A percentile compares a stretch with the other conserved stretches of the same genome.
Conservation (phyloP, 2,888 invertebrate species). For the Frankliniella fusca region DNA sequence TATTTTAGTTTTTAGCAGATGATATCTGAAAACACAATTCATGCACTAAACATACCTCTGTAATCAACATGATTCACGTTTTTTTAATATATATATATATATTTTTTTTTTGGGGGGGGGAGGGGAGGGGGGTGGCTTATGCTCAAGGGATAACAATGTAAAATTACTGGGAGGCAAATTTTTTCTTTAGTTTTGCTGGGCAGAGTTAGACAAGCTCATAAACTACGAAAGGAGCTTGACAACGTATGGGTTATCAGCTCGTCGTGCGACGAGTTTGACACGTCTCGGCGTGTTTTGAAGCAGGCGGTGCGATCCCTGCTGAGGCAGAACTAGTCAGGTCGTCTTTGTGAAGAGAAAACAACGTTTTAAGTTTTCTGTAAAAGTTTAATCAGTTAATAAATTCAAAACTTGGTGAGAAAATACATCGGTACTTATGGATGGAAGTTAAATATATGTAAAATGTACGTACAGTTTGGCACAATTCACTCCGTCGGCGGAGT, state of each 20-base stretch:
- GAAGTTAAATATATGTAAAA: neutral
- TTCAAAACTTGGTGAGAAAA: neutral
- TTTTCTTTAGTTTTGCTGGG: neutral
- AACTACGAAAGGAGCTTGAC: neutral
- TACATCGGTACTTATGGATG: constrained; percentile 1
- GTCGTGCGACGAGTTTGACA: too few relatives aligned
- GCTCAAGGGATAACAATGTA: too few relatives aligned
- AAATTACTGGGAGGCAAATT: too few relatives aligned
- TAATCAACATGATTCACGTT: too few relatives aligned
- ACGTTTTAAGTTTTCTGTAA: neutral
- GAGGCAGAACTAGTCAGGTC: too few relatives aligned
- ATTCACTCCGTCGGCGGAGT: neutral
- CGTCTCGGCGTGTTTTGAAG: too few relatives aligned
- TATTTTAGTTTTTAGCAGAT: too few relatives aligned
- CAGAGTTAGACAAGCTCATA: neutral
- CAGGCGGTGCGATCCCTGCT: too few relatives aligned
- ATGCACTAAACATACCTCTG: too few relatives aligned
- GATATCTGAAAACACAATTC: too few relatives aligned
- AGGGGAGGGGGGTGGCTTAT: too few relatives aligned
- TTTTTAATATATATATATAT: too few relatives aligned
- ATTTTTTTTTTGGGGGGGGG: neutral
- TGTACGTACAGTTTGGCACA: neutral
- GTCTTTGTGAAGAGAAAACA: neutral
- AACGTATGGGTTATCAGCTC: neutral
- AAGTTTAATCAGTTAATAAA: constrained; percentile 16